Evolutionary conservation across 2,888 invertebrate genomes (phyloP).

Genomic region (Chrysomela aeneicollis): DNA sequence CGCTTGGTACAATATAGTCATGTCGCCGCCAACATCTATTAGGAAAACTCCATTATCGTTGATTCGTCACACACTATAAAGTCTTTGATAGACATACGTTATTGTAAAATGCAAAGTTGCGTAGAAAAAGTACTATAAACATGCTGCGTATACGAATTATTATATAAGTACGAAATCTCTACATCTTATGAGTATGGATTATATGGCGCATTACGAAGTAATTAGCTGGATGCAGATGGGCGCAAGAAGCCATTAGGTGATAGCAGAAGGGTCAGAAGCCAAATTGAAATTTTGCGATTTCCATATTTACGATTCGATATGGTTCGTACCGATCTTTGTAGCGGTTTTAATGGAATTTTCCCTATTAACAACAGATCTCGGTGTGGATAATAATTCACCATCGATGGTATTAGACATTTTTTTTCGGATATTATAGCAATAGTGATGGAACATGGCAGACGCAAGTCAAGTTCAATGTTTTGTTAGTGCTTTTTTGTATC

Average conservation of each 20-base stretch:
- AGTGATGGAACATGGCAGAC: too few relatives aligned
- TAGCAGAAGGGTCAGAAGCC: slow-evolving; percentile 33
- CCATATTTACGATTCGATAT: slow-evolving; percentile 31
- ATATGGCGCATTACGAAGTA: slow-evolving; percentile 31
- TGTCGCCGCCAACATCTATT: background rate
- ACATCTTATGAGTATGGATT: slow-evolving; percentile 29
- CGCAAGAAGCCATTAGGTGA: slow-evolving; percentile 26
- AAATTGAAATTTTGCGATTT: slow-evolving; percentile 36
- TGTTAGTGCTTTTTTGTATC: too few relatives aligned
- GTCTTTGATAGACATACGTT: background rate
- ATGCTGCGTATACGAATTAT: slow-evolving; percentile 7
- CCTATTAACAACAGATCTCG: background rate
- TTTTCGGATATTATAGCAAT: too few relatives aligned
- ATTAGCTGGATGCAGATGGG: slow-evolving; percentile 25
- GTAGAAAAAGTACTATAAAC: slow-evolving; percentile 1
- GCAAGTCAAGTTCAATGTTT: too few relatives aligned
- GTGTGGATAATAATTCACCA: background rate
- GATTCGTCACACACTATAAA: slow-evolving; percentile 29
- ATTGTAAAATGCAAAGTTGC: background rate
- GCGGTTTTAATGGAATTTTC: background rate
- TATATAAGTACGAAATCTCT: slow-evolving; percentile 11
- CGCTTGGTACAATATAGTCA: background rate
- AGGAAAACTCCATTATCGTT: slow-evolving; percentile 19
- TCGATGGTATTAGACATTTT: too few relatives aligned
- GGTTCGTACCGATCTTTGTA: slow-evolving; percentile 18